These are phyloP conservation scores for Zosterops pallidus DNA, from an alignment of 2,113 vertebrate species.

Conservation along the genomic window DNA sequence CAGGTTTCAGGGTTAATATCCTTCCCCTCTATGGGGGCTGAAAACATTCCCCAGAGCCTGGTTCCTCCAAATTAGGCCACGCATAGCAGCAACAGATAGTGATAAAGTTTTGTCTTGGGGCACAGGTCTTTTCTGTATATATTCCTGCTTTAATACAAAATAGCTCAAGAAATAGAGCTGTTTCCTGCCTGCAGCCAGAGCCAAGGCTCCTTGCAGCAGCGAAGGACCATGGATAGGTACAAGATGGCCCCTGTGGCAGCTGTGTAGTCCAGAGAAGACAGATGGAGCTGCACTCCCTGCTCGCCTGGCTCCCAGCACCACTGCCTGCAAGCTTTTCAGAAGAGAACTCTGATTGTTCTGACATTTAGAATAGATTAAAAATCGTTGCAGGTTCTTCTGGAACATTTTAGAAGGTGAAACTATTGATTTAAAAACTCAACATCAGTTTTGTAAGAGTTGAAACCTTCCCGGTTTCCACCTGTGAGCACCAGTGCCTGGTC, in stretches of 20 bases:
- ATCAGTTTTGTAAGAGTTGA: slow-evolving; percentile 30
- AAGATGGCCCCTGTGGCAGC: not conserved
- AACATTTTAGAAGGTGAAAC: slow-evolving; percentile 63
- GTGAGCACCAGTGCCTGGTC: not conserved
- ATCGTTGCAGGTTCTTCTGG: slow-evolving; percentile 59
- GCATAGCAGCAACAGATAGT: not conserved
- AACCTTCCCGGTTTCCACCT: not conserved
- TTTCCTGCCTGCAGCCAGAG: not conserved
- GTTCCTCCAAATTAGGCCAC: not conserved
- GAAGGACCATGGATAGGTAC: not conserved
- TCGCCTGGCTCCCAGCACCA: not conserved
- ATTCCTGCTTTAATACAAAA: not conserved
- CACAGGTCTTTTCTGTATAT: not conserved
- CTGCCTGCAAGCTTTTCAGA: slow-evolving; percentile 6
- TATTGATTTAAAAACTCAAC: slow-evolving; percentile 65
- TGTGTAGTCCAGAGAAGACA: not conserved
- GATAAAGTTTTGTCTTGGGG: not conserved
- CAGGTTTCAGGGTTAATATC: not conserved
- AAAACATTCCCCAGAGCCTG: not conserved
- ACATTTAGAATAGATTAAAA: slow-evolving; percentile 71
- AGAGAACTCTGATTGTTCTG: slow-evolving; percentile 53
- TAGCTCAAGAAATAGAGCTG: not conserved
- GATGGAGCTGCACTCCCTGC: not conserved
- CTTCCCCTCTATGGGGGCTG: not conserved
- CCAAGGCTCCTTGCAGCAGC: not conserved